Conservation (phyloP, 2,797 vertebrate genomes). For the Perodicticus potto region DNA sequence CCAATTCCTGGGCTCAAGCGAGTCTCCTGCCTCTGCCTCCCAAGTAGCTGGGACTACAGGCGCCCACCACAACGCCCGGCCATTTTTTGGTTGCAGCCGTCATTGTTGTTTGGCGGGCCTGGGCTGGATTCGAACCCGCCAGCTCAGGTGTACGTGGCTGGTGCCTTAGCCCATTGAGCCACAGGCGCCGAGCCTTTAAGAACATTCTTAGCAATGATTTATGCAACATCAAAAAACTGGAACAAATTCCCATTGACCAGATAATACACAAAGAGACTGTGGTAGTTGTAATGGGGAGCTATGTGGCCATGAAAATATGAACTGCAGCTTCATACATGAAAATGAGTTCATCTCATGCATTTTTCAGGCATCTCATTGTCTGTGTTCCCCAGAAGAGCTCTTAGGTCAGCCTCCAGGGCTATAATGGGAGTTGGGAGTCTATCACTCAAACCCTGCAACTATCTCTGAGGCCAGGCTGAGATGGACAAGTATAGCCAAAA, state of each 20-base stretch:
- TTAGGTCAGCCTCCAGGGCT: neutral
- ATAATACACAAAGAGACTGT: neutral
- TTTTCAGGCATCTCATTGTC: neutral
- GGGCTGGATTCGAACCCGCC: no score
- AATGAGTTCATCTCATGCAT: neutral
- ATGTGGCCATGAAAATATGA: neutral
- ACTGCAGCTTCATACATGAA: neutral
- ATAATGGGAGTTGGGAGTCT: neutral
- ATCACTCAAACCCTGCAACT: neutral
- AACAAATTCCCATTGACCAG: neutral
- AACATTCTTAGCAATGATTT: rapidly evolving
- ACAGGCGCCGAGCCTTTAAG: neutral
- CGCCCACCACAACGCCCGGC: no score
- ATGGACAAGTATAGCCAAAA: neutral
- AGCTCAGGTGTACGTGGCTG: no score
- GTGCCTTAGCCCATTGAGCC: no score
- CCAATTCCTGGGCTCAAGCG: no score
- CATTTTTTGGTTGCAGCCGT: no score
- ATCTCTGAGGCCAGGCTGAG: neutral
- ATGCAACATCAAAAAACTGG: neutral
- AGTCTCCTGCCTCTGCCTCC: no score
- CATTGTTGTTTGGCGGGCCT: no score
- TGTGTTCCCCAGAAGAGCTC: neutral
- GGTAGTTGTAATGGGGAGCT: neutral
- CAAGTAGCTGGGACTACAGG: no score